Evolutionary conservation across 2,797 vertebrate species (phyloP).

Genomic region (Muraenolepis orangiensis): DNA sequence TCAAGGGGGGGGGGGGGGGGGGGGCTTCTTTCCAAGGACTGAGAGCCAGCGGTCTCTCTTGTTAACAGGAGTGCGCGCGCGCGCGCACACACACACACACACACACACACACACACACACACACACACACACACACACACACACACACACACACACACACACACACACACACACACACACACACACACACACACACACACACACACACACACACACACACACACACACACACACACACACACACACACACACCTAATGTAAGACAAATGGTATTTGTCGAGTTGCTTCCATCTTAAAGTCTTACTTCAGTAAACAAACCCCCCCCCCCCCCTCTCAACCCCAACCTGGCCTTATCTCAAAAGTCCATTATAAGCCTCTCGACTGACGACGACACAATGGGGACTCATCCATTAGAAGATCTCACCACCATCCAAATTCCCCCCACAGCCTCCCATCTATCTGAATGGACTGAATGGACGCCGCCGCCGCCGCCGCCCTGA

Average conservation of each 20-base stretch:
- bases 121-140: no score
- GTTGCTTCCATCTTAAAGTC: background rate
- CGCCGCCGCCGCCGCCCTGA: slow-evolving; percentile 41
- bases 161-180: background rate
- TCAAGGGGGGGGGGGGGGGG: slow-evolving; percentile 27
- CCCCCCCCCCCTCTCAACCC: no score
- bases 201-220: no score
- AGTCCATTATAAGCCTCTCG: background rate
- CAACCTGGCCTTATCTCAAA: background rate
- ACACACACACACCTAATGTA: background rate
- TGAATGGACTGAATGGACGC: slow-evolving; percentile 30
- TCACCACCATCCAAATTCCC: slow-evolving; percentile 34
- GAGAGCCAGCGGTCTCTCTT: slow-evolving; percentile 34
- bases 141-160: background rate
- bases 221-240: no score
- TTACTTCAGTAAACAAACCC: background rate
- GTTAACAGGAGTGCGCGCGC: slow-evolving; percentile 9
- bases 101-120: no score
- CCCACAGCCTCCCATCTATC: slow-evolving; percentile 33
- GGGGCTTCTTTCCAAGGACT: slow-evolving; percentile 42
- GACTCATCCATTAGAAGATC: slow-evolving; percentile 42
- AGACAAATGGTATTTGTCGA: no score
- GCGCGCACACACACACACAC: background rate
- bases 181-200: no score
- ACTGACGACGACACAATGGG: slow-evolving; percentile 24